Conservation (phyloP, 2,113 vertebrate species). For the Turdus rufiventris region DNA sequence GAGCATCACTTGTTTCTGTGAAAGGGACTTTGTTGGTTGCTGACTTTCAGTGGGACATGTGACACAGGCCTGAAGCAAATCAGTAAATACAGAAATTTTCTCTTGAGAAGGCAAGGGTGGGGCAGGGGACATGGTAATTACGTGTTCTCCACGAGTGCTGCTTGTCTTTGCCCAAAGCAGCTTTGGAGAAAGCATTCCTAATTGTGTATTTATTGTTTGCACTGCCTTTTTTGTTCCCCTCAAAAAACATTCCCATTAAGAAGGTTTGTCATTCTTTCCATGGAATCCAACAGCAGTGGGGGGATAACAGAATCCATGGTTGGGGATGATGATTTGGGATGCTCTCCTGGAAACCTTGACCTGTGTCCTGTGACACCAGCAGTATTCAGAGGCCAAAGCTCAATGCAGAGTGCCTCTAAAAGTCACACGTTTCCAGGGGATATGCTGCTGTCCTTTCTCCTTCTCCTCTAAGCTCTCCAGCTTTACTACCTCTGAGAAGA, state of each 20-base stretch:
- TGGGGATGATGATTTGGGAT: neutral
- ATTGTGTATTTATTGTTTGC: neutral
- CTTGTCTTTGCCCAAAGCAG: neutral
- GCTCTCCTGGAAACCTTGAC: neutral
- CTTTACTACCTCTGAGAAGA: neutral
- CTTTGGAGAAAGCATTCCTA: neutral
- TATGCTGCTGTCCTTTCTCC: neutral
- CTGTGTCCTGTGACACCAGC: neutral
- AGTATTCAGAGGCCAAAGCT: neutral
- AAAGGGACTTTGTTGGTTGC: neutral
- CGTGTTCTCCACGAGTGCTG: neutral
- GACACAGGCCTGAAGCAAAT: slow-evolving; percentile 25
- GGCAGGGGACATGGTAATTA: slow-evolving; percentile 22
- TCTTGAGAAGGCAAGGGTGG: slow-evolving; percentile 27
- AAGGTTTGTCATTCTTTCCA: neutral
- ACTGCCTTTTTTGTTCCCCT: neutral
- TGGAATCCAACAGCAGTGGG: neutral
- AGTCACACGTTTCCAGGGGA: rapidly evolving
- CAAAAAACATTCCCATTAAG: neutral
- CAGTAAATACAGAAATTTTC: slow-evolving; percentile 27
- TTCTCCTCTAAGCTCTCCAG: neutral
- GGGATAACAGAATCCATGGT: neutral
- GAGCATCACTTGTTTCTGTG: neutral
- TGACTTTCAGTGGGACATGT: neutral
- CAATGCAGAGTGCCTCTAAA: rapidly evolving